Evolutionary conservation across 2,113 vertebrate species (phyloP), one percentile per base, ranked within the genome.

Genomic region (Podiceps cristatus): DNA sequence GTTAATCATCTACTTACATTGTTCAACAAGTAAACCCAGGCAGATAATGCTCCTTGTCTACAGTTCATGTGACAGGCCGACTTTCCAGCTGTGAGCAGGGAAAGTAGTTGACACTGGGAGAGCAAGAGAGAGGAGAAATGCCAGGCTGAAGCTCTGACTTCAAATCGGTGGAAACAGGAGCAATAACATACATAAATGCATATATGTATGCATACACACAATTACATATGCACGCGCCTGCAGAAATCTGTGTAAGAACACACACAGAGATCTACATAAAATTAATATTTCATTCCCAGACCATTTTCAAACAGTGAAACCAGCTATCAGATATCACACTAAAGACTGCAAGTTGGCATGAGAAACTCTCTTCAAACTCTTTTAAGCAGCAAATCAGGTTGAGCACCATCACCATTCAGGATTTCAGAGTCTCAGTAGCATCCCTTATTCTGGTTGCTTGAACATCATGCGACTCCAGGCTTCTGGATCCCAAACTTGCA

Each of bases 1-100:
- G 97, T 97, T 98, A 98, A 98, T 98, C 87, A 98, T 98, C 93
- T 95, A 96, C 97, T 83, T 5, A 7, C 91, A 53, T 78, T 96
- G 97, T 95, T 92, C 52, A 40, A 59, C 63, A 4, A 90, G 94
- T 74, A 92, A 75, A 94, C 72, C 37, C 84, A 2, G 11, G 75
- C 80, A 92, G 96, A 97, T 96, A 95, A 88, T 92, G 83, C 81
- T 90, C 67, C 84, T 69, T 92, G 63, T 74, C 66, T 12, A 7
- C 29, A 6, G 76, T 78, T 64, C 95, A 97, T 88, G 95, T 87
- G 94, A 96, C 92, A 50, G 78, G 47, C 49, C 7, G 78, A 7
- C 74, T 92, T 45, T 68, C 66, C 78, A 49, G 64, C 31, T 35
- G 5, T 37, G 69, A 85, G 76, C 53, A 24, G 85, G 72, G 81